Conservation (phyloP, 2,888 invertebrate species). For the Watsonalla cultraria region DNA sequence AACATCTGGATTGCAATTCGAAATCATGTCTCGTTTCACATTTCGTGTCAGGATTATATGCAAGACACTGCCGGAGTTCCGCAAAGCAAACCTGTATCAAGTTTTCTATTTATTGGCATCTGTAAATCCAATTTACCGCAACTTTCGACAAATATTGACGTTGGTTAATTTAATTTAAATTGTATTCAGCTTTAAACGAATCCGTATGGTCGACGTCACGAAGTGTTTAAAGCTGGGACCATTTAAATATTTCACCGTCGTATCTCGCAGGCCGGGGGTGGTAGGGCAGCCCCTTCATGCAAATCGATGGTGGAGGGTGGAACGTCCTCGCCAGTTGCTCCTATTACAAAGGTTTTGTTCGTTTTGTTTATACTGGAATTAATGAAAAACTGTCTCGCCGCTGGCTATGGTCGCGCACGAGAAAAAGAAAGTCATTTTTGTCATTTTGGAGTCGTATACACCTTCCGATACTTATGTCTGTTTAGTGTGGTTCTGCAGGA, state of each 20-base stretch:
- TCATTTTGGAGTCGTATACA: neutral
- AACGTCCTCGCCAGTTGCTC: slow-evolving; percentile 36
- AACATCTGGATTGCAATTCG: neutral
- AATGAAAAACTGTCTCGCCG: slow-evolving; percentile 46
- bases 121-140: neutral
- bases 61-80: no score
- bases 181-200: slow-evolving; percentile 7
- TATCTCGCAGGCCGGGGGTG: slow-evolving; percentile 19
- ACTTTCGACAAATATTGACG: slow-evolving; percentile 1
- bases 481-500: no score
- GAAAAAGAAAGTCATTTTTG: neutral
- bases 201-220: slow-evolving; percentile 11
- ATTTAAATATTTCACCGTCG: slow-evolving; percentile 47
- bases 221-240: slow-evolving; percentile 35
- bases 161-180: slow-evolving; percentile 20
- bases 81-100: no score
- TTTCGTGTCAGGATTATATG: neutral
- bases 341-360: slow-evolving; percentile 36
- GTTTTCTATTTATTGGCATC: no score
- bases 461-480: neutral
- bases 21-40: neutral
- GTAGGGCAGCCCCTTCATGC: slow-evolving; percentile 30
- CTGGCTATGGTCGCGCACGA: slow-evolving; percentile 11
- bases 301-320: slow-evolving; percentile 47
- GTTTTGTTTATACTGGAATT: slow-evolving; percentile 50